Percentiles rank a stretch among this genome's conserved stretches.
phyloP scores from a whole-genome alignment of 2,797 vertebrate species.

The Sebastes iracundus region DNA sequence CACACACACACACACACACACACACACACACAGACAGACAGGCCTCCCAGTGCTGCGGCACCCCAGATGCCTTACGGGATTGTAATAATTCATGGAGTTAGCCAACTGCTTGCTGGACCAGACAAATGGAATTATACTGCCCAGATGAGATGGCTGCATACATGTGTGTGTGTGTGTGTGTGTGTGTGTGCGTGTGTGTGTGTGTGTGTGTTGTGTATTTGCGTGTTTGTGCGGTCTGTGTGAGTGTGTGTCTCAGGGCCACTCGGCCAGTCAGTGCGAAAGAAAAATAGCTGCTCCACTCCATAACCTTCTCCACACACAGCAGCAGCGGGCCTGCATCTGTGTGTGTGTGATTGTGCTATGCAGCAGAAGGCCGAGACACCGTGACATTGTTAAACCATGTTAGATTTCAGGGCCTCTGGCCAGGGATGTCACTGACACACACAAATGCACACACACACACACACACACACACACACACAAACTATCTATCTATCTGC shows the following conservation, averaged over 20 bases:
- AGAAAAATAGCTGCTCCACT: slow-evolving; percentile 64
- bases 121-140: slow-evolving; percentile 81
- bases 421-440: slow-evolving; percentile 57
- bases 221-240: slow-evolving; percentile 30
- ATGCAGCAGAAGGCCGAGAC: slow-evolving; percentile 47
- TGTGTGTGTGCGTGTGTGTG: slow-evolving; percentile 43
- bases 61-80: slow-evolving; percentile 84
- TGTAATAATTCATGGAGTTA: slow-evolving; percentile 93
- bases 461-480: background rate
- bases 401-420: slow-evolving; percentile 69
- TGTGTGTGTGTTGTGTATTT: slow-evolving; percentile 48
- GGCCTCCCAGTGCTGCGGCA: slow-evolving; percentile 65
- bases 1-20: slow-evolving; percentile 67
- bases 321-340: slow-evolving; percentile 13
- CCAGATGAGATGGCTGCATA: slow-evolving; percentile 78
- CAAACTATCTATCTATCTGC: slow-evolving; percentile 17
- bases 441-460: slow-evolving; percentile 11
- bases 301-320: slow-evolving; percentile 52
- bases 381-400: slow-evolving; percentile 72
- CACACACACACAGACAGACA: slow-evolving; percentile 63
- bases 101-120: slow-evolving; percentile 85
- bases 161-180: slow-evolving; percentile 49
- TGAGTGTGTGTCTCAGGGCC: slow-evolving; percentile 58
- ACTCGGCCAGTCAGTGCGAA: slow-evolving; percentile 50
- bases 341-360: slow-evolving; percentile 24